These are phyloP conservation scores for Fragum whitleyi DNA, from an alignment of 2,888 invertebrate genomes.

Conservation along the genomic window DNA sequence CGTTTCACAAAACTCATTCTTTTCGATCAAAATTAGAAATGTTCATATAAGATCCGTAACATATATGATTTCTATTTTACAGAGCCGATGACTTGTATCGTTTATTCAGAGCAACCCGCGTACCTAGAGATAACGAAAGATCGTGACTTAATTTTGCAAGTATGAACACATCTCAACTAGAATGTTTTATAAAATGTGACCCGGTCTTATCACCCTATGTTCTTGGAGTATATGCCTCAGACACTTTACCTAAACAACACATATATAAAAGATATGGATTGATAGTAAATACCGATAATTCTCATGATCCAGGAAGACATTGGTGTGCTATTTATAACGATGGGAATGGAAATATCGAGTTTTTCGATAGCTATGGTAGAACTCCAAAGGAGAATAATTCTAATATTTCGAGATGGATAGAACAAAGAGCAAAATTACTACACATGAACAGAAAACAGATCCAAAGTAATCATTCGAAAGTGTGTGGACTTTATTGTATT, in stretches of 20 bases:
- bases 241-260: slow-evolving; percentile 19
- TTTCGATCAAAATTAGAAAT: too few relatives aligned
- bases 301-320: slow-evolving; percentile 35
- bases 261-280: slow-evolving; percentile 24
- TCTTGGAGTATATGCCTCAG: slow-evolving; percentile 40
- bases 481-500: slow-evolving; percentile 45
- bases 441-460: slow-evolving; percentile 8
- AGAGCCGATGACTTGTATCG: slow-evolving; percentile 30
- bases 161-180: slow-evolving; percentile 47
- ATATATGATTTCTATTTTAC: not conserved
- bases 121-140: slow-evolving; percentile 35
- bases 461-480: slow-evolving; percentile 25
- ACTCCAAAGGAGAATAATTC: slow-evolving; percentile 20
- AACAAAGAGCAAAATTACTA: slow-evolving; percentile 7
- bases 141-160: slow-evolving; percentile 32
- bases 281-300: slow-evolving; percentile 48
- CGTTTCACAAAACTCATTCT: not conserved
- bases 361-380: slow-evolving; percentile 35
- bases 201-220: slow-evolving; percentile 3
- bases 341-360: slow-evolving; percentile 21
- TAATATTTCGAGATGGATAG: slow-evolving; percentile 22
- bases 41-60: too few relatives aligned
- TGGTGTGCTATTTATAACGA: slow-evolving; percentile 39
- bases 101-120: slow-evolving; percentile 10
- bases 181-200: slow-evolving; percentile 43